phyloP scores from a whole-genome alignment of 2,888 invertebrate species.

The Drosophila subsilvestris region DNA sequence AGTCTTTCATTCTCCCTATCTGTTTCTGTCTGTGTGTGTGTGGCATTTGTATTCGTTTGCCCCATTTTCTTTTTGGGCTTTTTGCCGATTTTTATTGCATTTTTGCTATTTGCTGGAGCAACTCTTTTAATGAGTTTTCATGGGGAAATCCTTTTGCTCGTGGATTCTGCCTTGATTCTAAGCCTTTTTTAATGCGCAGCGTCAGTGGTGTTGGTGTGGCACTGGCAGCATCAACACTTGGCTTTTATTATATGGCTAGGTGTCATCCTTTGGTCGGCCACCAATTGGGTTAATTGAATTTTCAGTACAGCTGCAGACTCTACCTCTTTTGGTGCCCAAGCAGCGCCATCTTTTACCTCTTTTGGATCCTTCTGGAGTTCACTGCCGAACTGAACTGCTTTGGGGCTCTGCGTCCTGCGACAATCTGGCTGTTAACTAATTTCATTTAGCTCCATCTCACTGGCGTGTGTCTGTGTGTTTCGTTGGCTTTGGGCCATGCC shows the following conservation, averaged over 20 bases:
- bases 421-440: constrained; percentile 69
- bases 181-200: constrained; percentile 59
- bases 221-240: constrained; percentile 20
- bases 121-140: constrained; percentile 55
- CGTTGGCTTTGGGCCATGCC: constrained; percentile 22
- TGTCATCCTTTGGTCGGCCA: constrained; percentile 27
- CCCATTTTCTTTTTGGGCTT: constrained; percentile 31
- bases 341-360: background rate
- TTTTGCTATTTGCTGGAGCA: constrained; percentile 51
- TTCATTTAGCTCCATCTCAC: constrained; percentile 53
- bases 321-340: background rate
- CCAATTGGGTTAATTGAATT: constrained; percentile 78
- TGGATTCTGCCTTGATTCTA: constrained; percentile 31
- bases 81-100: constrained; percentile 65
- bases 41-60: constrained; percentile 18
- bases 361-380: background rate
- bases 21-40: constrained; percentile 11
- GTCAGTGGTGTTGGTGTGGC: constrained; percentile 42
- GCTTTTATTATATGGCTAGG: constrained; percentile 33
- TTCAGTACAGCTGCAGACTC: constrained; percentile 54
- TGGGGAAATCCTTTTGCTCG: constrained; percentile 48
- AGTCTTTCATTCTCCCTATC: constrained; percentile 7
- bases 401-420: constrained; percentile 11
- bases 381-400: constrained; percentile 5
- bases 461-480: constrained; percentile 33